phyloP scores from a whole-genome alignment of 2,113 vertebrate genomes.

The Upupa epops region DNA sequence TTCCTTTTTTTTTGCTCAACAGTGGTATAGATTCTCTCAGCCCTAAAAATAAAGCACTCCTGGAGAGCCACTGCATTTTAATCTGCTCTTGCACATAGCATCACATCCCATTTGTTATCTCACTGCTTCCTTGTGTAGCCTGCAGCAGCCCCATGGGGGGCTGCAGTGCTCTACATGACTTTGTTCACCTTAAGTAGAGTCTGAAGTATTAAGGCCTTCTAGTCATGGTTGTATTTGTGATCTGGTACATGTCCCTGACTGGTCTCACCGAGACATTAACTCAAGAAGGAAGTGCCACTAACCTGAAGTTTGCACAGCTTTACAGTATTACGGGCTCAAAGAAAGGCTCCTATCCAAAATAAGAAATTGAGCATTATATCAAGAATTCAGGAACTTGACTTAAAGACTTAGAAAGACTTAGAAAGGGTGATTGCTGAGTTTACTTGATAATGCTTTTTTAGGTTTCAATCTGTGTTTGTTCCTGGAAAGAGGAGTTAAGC shows the following conservation, averaged over 20 bases:
- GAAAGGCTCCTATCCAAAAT: neutral
- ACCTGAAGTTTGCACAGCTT: rapidly evolving
- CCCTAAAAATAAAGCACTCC: neutral
- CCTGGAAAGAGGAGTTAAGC: neutral
- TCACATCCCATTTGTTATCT: neutral
- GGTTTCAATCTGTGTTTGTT: neutral
- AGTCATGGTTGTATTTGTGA: neutral
- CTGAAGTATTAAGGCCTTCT: neutral
- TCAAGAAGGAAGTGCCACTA: neutral
- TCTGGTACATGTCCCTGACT: neutral
- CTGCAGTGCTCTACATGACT: neutral
- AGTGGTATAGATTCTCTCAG: neutral
- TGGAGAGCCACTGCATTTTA: neutral
- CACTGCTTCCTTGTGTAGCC: neutral
- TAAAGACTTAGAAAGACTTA: neutral
- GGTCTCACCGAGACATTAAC: neutral
- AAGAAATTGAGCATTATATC: neutral
- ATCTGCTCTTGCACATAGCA: neutral
- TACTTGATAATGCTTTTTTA: neutral
- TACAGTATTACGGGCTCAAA: neutral
- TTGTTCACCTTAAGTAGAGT: neutral
- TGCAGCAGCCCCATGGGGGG: neutral
- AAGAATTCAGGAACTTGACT: neutral
- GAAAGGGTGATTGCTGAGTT: neutral
- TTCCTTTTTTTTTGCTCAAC: neutral